Conservation (phyloP, 2,113 vertebrate genomes). For the Prionailurus viverrinus region DNA sequence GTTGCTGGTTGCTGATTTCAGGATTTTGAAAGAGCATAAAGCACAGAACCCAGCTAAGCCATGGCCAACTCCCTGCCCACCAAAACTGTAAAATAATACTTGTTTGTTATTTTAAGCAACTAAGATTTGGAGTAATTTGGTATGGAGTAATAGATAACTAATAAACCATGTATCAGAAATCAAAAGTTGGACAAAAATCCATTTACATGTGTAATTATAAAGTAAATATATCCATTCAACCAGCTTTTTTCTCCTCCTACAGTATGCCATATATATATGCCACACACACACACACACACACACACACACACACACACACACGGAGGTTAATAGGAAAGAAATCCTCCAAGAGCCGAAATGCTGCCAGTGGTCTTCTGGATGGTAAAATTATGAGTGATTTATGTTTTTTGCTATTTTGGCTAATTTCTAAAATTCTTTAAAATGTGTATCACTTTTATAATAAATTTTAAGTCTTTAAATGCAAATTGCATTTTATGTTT, state of each 20-base stretch:
- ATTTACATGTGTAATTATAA: neutral
- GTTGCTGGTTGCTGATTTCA: neutral
- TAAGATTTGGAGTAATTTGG: neutral
- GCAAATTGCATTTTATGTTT: neutral
- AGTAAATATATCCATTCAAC: neutral
- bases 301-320: too few relatives aligned
- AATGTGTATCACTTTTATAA: neutral
- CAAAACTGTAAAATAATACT: conserved; percentile 25
- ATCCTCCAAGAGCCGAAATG: neutral
- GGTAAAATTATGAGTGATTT: neutral
- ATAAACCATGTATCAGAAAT: neutral
- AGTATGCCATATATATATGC: neutral
- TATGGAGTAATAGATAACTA: neutral
- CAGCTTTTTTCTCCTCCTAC: neutral
- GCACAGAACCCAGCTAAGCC: neutral
- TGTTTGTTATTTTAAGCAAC: neutral
- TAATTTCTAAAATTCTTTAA: conserved; percentile 39
- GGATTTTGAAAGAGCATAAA: neutral
- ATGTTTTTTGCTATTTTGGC: neutral
- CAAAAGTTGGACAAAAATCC: neutral
- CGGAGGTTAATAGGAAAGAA: neutral
- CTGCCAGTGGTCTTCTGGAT: neutral
- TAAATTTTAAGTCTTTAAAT: neutral
- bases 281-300: too few relatives aligned
- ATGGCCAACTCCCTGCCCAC: neutral